These are phyloP conservation scores for Lepidonotus clava DNA, from an alignment of 2,888 invertebrate species.

Conservation along the genomic window DNA sequence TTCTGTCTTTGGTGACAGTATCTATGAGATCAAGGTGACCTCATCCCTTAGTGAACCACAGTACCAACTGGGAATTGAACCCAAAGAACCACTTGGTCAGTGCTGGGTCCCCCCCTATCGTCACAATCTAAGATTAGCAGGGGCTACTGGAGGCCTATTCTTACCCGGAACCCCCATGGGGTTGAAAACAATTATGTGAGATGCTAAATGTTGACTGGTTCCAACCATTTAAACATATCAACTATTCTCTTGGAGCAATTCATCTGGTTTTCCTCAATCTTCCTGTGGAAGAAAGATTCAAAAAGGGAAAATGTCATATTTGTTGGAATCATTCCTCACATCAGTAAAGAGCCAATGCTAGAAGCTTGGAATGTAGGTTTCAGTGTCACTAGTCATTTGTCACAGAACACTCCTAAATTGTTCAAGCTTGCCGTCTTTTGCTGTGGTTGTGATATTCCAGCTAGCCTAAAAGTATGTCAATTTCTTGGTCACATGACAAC, in stretches of 20 bases:
- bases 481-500: conserved; percentile 5
- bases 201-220: conserved; percentile 30
- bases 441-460: conserved; percentile 20
- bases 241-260: conserved; percentile 8
- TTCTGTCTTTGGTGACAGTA: no score
- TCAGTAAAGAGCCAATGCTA: not conserved
- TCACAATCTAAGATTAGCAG: no score
- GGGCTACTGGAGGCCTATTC: no score
- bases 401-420: not conserved
- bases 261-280: not conserved
- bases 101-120: no score
- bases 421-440: not conserved
- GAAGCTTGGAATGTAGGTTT: not conserved
- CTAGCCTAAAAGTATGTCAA: not conserved
- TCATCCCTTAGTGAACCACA: no score
- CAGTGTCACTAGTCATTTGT: not conserved
- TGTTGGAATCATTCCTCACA: not conserved
- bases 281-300: not conserved
- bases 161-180: no score
- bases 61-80: no score
- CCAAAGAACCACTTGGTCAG: no score
- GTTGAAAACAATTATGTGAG: no score
- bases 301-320: not conserved
- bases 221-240: conserved; percentile 3
- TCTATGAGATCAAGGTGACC: no score